phyloP scores from a whole-genome alignment of 2,797 vertebrate species.

The Tiaroga cobitis region DNA sequence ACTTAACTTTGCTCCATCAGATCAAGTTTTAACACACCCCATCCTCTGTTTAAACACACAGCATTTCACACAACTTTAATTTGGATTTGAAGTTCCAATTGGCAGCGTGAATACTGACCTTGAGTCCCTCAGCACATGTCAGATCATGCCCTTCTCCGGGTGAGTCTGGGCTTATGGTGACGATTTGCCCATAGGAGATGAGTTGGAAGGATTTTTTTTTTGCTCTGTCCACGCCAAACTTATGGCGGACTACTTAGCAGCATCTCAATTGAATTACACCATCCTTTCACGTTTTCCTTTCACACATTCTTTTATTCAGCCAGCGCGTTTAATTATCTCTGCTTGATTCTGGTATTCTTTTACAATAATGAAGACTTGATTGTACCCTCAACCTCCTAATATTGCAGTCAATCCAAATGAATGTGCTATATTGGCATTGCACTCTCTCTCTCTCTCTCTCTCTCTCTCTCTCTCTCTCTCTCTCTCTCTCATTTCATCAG shows the following conservation, averaged over 20 bases:
- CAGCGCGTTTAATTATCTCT: conserved; percentile 37
- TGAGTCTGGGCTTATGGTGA: conserved; percentile 35
- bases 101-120: conserved; percentile 32
- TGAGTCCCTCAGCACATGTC: conserved; percentile 21
- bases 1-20: conserved; percentile 14
- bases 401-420: conserved; percentile 43
- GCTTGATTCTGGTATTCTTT: conserved; percentile 44
- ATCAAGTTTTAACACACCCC: conserved; percentile 16
- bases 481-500: conserved; percentile 1
- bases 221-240: conserved; percentile 3
- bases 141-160: conserved; percentile 19
- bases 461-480: conserved; percentile 17
- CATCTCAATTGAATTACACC: conserved; percentile 39
- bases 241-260: conserved; percentile 26
- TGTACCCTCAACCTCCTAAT: conserved; percentile 38
- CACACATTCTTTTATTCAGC: conserved; percentile 31
- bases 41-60: conserved; percentile 40
- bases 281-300: conserved; percentile 30
- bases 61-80: conserved; percentile 25
- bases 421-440: conserved; percentile 29
- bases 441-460: conserved; percentile 17
- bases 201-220: conserved; percentile 13
- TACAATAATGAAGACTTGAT: conserved; percentile 42
- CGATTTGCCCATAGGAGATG: conserved; percentile 25
- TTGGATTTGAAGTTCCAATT: conserved; percentile 36